These are phyloP conservation scores for Ochlodes sylvanus DNA, from an alignment of 2,888 invertebrate genomes.

Conservation along the genomic window DNA sequence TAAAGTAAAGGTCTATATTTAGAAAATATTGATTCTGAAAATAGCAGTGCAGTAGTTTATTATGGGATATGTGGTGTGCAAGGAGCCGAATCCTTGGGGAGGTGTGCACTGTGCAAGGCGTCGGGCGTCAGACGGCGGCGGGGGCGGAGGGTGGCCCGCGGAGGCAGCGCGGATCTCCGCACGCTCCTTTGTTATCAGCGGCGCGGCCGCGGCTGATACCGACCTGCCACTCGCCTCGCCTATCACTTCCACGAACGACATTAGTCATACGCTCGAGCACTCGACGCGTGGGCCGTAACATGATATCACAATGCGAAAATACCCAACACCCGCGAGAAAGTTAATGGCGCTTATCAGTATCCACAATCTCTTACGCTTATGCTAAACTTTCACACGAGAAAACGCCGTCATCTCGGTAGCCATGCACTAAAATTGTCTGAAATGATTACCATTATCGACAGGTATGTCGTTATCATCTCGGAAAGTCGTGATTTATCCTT, in stretches of 20 bases:
- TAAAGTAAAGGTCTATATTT: constrained; percentile 77
- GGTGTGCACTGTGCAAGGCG: constrained; percentile 19
- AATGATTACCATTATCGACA: constrained; percentile 90
- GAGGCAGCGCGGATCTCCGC: constrained; percentile 47
- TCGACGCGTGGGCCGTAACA: constrained; percentile 85
- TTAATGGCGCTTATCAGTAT: constrained; percentile 86
- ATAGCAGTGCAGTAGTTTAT: constrained; percentile 65
- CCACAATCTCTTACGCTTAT: constrained; percentile 83
- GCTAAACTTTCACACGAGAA: constrained; percentile 84
- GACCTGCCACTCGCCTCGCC: constrained; percentile 72
- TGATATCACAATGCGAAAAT: constrained; percentile 86
- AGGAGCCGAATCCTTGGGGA: constrained; percentile 33
- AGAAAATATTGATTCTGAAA: constrained; percentile 81
- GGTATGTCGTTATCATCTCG: constrained; percentile 91
- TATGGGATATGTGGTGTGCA: constrained; percentile 56
- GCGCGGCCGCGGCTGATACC: constrained; percentile 63
- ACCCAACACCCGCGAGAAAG: constrained; percentile 86
- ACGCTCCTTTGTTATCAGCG: constrained; percentile 82
- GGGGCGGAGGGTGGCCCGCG: constrained; percentile 33
- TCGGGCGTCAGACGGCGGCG: constrained; percentile 29
- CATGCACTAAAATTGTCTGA: constrained; percentile 57
- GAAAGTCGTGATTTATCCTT: constrained; percentile 88
- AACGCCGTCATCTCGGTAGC: constrained; percentile 64
- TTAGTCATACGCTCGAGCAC: constrained; percentile 82
- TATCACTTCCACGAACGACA: constrained; percentile 82